These are phyloP conservation scores for Atta texana DNA, from an alignment of 1,140 invertebrate species.

Conservation along the genomic window DNA sequence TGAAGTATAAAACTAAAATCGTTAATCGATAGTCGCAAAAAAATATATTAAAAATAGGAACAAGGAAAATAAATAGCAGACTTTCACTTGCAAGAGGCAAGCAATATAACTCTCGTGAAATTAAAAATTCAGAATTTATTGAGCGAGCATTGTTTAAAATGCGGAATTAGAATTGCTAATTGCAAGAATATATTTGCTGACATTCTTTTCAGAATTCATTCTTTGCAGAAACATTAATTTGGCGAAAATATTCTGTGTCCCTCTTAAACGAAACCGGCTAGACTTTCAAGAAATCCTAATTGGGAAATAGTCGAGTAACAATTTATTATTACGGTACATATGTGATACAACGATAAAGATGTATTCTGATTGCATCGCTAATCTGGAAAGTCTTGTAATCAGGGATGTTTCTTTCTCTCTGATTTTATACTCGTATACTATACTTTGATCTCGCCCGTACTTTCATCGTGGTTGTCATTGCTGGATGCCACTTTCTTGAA, in stretches of 20 bases:
- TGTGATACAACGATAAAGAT: neutral
- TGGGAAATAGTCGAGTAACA: neutral
- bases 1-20: neutral
- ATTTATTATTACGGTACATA: neutral
- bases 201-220: neutral
- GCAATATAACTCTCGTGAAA: neutral
- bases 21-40: neutral
- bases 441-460: neutral
- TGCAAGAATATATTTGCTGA: neutral
- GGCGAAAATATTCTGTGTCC: neutral
- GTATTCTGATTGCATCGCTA: neutral
- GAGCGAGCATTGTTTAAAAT: neutral
- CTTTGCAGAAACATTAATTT: neutral
- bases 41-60: neutral
- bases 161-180: too few species aligned
- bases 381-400: conserved; percentile 2
- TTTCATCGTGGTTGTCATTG: conserved; percentile 21
- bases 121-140: neutral
- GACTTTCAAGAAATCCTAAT: neutral
- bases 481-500: neutral
- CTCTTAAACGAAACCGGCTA: neutral
- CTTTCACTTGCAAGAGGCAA: conserved; percentile 9
- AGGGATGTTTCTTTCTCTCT: neutral
- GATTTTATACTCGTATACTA: neutral
- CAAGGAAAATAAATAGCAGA: neutral